Conservation (phyloP, 2,888 invertebrate species). For the Cylindroiulus punctatus region DNA sequence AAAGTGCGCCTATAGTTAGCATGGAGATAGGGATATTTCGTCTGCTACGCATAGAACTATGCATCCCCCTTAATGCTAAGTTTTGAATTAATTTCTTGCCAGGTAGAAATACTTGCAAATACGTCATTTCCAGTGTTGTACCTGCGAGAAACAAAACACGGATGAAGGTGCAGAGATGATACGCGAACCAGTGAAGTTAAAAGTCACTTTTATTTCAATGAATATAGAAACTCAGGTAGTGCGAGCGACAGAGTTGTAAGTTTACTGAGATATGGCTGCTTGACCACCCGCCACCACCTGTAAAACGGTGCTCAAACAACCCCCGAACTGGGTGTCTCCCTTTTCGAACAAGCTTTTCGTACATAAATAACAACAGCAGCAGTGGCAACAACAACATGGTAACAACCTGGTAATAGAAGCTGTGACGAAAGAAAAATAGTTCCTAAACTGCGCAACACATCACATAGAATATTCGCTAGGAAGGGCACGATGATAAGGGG, state of each 20-base stretch:
- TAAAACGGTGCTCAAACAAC: neutral
- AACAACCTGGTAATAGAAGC: constrained; percentile 31
- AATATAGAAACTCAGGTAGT: constrained; percentile 47
- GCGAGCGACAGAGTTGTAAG: constrained; percentile 44
- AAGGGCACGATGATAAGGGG: constrained; percentile 44
- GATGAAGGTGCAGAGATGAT: too few relatives aligned
- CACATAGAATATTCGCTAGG: constrained; percentile 35
- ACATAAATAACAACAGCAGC: constrained; percentile 45
- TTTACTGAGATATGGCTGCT: constrained; percentile 45
- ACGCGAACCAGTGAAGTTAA: neutral
- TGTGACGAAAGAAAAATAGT: constrained; percentile 39
- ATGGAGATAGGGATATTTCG: too few relatives aligned
- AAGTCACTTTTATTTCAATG: constrained; percentile 46
- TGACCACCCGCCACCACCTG: constrained; percentile 13
- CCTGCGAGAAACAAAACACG: too few relatives aligned
- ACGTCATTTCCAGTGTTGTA: too few relatives aligned
- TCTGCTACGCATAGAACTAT: too few relatives aligned
- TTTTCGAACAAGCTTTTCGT: constrained; percentile 25
- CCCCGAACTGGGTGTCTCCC: neutral
- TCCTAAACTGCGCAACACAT: constrained; percentile 27
- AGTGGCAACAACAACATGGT: constrained; percentile 24
- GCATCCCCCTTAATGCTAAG: too few relatives aligned
- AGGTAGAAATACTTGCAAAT: too few relatives aligned
- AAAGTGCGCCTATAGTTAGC: too few relatives aligned
- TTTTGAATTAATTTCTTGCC: too few relatives aligned